phyloP scores from a whole-genome alignment of 2,888 invertebrate genomes.

The Ametastegia equiseti region DNA sequence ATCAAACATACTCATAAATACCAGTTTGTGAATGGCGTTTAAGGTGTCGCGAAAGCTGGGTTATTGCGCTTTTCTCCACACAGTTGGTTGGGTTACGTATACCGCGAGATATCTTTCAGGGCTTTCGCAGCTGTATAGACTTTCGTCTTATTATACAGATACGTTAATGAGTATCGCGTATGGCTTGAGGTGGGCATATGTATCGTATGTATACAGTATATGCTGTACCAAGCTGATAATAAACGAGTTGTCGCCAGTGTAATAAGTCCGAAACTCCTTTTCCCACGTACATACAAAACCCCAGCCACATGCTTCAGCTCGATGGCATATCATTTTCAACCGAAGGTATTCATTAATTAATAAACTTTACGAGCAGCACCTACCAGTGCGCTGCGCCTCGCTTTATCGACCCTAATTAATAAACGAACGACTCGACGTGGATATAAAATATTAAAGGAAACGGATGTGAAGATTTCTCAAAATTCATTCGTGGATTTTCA shows the following conservation, averaged over 20 bases:
- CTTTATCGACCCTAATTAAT: neutral
- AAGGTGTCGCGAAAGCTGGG: neutral
- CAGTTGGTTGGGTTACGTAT: neutral
- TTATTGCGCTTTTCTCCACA: neutral
- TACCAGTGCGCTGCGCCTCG: neutral
- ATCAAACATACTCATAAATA: constrained; percentile 43
- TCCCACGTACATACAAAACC: neutral
- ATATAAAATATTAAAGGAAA: neutral
- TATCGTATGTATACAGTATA: too few species aligned
- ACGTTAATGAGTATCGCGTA: too few species aligned
- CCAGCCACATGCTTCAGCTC: neutral
- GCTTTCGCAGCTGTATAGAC: too few species aligned
- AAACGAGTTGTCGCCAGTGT: too few species aligned
- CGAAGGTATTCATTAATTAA: constrained; percentile 24
- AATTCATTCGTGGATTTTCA: too few species aligned
- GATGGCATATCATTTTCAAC: too few species aligned
- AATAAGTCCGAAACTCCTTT: neutral
- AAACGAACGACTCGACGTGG: neutral
- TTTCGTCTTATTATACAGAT: too few species aligned
- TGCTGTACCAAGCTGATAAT: too few species aligned
- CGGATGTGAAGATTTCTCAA: too few species aligned
- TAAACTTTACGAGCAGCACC: neutral
- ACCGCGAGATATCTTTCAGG: too few species aligned
- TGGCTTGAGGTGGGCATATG: too few species aligned
- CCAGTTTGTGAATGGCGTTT: constrained; percentile 24